Base-by-base conservation (phyloP, 2,113 vertebrate species). In the Salvelinus sp. region DNA sequence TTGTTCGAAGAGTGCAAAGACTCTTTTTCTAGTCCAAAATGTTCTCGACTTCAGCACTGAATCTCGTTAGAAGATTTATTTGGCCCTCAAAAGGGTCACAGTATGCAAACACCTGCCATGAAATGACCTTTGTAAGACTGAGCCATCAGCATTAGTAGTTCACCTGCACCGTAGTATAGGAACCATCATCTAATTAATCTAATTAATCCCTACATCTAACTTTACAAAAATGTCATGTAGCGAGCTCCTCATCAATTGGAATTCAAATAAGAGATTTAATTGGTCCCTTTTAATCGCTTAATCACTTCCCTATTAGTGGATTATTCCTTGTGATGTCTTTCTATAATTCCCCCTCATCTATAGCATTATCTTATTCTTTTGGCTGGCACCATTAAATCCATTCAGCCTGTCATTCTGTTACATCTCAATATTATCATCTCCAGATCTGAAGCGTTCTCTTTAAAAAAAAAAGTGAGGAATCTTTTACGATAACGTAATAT, bases 201-300 rank as follows among this genome's bases (percentile, higher is more conserved):
- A n/a, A n/a, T n/a, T n/a, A n/a, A n/a, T n/a, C 78, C 75, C 73
- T 76, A 78, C 70, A 60, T 78, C 69, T 72, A 68, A 66, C 73
- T 78, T 70, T 71, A 77, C 78, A 78, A 74, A 80, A 78, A 82
- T 73, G 76, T 78, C 83, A 82, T 70, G 79, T 73, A 71, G 79
- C 75, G 76, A 76, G 74, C 65, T 64, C 57, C 65, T 86, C 73
- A 74, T 73, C 79, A 79, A 88, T 76, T 84, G 79, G 71, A 76
- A 80, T 69, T 88, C 79, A 80, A 83, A 86, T 81, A 75, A 69
- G 77, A 76, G 73, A 76, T 86, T 79, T 89, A 87, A 90, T 86
- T 88, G 85, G 74, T 74, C 69, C 60, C 30, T 18, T 72, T 91
- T 88, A 91, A 91, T 88, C 81, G 84, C 80, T 86, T 87, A 80